Percentiles rank a stretch among this genome's conserved stretches.
Evolutionary conservation across 2,797 vertebrate species (phyloP).

Genomic region (Streptopelia turtur): DNA sequence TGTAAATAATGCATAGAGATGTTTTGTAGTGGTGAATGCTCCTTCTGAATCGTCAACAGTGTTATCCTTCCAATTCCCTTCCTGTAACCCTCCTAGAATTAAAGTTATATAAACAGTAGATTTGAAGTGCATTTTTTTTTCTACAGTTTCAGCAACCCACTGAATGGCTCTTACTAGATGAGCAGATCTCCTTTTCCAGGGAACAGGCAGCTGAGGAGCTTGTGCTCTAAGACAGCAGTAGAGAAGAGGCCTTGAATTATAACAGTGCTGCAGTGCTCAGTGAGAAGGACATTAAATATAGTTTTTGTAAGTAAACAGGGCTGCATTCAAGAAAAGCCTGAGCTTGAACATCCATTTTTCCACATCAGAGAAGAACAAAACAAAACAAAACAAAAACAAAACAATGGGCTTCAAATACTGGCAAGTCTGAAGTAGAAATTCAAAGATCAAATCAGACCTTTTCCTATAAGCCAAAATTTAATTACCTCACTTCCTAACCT

Average conservation of each 20-base stretch:
- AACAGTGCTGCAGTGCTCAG: not conserved
- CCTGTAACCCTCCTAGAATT: not conserved
- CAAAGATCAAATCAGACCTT: not conserved
- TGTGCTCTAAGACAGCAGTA: not conserved
- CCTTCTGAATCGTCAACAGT: not conserved
- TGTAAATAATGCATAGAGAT: conserved; percentile 54
- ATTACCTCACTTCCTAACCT: not conserved
- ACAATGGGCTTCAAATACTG: not conserved
- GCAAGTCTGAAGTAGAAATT: not conserved
- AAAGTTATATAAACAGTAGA: not conserved
- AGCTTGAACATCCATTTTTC: not conserved
- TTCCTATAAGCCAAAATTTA: conserved; percentile 9
- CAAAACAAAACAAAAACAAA: not conserved
- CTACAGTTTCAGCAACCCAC: not conserved
- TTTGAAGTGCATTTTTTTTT: not conserved
- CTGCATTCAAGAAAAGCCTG: not conserved
- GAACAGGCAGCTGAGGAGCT: not conserved
- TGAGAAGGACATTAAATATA: not conserved
- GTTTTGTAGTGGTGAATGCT: conserved; percentile 20
- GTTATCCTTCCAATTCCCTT: conserved; percentile 23
- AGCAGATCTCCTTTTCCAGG: not conserved
- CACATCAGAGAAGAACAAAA: not conserved
- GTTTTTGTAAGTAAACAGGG: not conserved
- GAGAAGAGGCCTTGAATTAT: not conserved
- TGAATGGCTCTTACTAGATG: not conserved